These are phyloP conservation scores for Dasysyrphus tricinctus DNA, from an alignment of 2,888 invertebrate genomes.

Conservation along the genomic window DNA sequence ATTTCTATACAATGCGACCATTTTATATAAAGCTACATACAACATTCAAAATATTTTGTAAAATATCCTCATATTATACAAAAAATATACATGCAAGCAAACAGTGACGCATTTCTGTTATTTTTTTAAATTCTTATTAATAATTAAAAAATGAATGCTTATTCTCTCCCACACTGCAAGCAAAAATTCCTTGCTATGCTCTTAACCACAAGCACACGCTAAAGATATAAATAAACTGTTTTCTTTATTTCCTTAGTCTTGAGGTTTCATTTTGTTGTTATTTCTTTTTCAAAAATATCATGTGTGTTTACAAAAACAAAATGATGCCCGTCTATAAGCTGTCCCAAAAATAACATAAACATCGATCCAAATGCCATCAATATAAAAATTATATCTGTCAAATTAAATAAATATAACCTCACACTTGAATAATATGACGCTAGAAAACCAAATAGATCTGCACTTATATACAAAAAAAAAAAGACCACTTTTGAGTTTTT, in stretches of 20 bases:
- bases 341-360: slow-evolving; percentile 52
- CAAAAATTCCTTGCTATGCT: not conserved
- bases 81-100: no score
- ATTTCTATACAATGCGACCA: no score
- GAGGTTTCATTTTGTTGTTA: not conserved
- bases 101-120: no score
- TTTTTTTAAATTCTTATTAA: no score
- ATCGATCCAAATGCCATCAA: slow-evolving; percentile 54
- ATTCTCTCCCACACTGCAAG: not conserved
- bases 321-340: not conserved
- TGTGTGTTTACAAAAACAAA: not conserved
- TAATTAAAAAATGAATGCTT: no score
- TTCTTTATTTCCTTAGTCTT: slow-evolving; percentile 2
- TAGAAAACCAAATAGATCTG: slow-evolving; percentile 6
- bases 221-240: not conserved
- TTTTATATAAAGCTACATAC: no score
- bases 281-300: slow-evolving; percentile 1
- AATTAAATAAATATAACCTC: slow-evolving; percentile 55
- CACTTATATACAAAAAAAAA: not conserved
- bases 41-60: no score
- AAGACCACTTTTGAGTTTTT: not conserved
- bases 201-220: not conserved
- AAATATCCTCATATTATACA: no score
- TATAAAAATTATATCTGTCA: slow-evolving; percentile 44
- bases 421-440: slow-evolving; percentile 29